Base-by-base conservation (phyloP, 2,888 invertebrate species). In the Sepioteuthis lessoniana region DNA sequence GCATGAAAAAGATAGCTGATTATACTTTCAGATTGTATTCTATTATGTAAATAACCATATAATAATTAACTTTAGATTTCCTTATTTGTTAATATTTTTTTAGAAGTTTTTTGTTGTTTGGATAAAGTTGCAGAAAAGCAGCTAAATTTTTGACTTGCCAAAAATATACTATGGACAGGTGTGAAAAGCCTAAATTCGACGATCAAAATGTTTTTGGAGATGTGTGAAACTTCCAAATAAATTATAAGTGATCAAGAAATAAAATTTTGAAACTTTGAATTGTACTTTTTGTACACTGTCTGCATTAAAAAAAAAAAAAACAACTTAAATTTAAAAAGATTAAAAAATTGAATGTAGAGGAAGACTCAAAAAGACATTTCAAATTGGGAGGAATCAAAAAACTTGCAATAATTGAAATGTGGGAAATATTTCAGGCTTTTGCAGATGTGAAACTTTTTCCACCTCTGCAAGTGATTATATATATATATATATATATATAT, bases 371-470 rank as follows among this genome's bases (percentile, higher is more conserved):
- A 35, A 76, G 76, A 76, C 76, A 76, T 76, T 76, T 76, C n/a
- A 76, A 76, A n/a, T 76, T 76, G 76, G n/a, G 8, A 76, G n/a
- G n/a, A n/a, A 76, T 76, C n/a, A 76, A 76, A 42, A 35, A 76
- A n/a, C 76, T 76, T 13, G 76, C n/a, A n/a, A 76, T 76, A n/a
- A 76, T 76, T 76, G 76, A n/a, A 76, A 76, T 76, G 76, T 76
- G 76, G n/a, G 76, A 76, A 76, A 76, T 76, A 2, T 76, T n/a
- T 76, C 4, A 76, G 76, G 76, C 76, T n/a, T 76, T n/a, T 76
- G 16, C 76, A 76, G 76, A 35, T 76, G 76, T n/a, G n/a, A 13
- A n/a, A n/a, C 13, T 76, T 76, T 76, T n/a, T 16, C 13, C n/a
- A 76, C 25, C n/a, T 35, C 16, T 76, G 1, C 8, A 8, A 76